These are phyloP conservation scores for Temnothorax unifasciatus DNA, from an alignment of 2,888 invertebrate species.

Conservation along the genomic window DNA sequence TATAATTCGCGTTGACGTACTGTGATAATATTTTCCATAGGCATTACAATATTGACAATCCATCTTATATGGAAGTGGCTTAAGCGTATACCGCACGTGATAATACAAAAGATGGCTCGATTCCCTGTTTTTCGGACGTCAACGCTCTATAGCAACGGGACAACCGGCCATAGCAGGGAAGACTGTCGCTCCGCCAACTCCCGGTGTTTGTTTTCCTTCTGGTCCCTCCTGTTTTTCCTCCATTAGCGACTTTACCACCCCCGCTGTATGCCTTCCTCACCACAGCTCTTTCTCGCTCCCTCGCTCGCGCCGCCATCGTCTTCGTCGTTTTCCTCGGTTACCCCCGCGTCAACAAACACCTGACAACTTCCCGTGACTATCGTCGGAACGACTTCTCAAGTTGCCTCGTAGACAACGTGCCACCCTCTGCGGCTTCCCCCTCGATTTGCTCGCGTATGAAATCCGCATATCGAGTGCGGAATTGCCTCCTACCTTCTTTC, in stretches of 20 bases:
- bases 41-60: constrained; percentile 31
- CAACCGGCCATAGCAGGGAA: not conserved
- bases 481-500: constrained; percentile 27
- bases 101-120: constrained; percentile 5
- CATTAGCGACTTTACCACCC: constrained; percentile 76
- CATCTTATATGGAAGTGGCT: constrained; percentile 4
- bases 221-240: constrained; percentile 80
- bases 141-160: constrained; percentile 17
- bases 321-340: constrained; percentile 69
- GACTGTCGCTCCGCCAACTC: constrained; percentile 64
- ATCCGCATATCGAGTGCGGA: constrained; percentile 48
- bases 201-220: constrained; percentile 77
- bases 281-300: constrained; percentile 2
- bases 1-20: not conserved
- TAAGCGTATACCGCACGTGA: not conserved
- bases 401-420: constrained; percentile 38
- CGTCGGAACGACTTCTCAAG: constrained; percentile 48
- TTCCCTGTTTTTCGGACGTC: constrained; percentile 26
- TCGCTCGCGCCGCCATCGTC: constrained; percentile 11
- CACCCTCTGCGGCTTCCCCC: constrained; percentile 32
- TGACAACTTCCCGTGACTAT: constrained; percentile 74
- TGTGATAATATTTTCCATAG: constrained; percentile 18
- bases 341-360: constrained; percentile 74
- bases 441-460: constrained; percentile 34
- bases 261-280: constrained; percentile 31